A percentile compares a stretch with the other conserved stretches of the same genome.
Evolutionary conservation across 2,113 vertebrate genomes (phyloP).

Genomic region (Lutjanus erythropterus): DNA sequence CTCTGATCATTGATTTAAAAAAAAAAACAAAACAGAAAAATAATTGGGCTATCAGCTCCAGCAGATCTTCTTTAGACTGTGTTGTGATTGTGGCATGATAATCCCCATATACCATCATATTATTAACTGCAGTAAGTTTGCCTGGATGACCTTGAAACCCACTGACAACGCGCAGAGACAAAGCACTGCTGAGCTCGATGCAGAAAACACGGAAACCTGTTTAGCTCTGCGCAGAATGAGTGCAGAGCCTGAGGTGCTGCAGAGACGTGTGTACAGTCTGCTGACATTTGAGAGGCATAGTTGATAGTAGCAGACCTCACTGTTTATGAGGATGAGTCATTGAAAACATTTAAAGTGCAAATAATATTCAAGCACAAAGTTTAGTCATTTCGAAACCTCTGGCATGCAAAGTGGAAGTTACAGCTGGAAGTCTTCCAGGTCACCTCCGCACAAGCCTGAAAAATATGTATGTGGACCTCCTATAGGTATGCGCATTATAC

Average conservation of each 20-base stretch:
- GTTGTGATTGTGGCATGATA: neutral
- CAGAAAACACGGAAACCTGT: neutral
- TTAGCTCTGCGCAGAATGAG: neutral
- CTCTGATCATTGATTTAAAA: no score
- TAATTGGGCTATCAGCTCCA: no score
- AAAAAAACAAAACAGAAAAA: no score
- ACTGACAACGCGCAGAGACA: neutral
- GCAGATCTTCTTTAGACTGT: neutral
- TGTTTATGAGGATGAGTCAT: constrained; percentile 33
- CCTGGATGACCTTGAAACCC: constrained; percentile 12
- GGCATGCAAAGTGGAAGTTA: constrained; percentile 9
- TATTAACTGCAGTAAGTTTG: neutral
- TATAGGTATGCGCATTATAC: constrained; percentile 19
- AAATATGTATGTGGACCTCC: constrained; percentile 36
- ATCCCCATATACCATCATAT: neutral
- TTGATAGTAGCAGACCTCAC: constrained; percentile 13
- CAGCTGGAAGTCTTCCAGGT: constrained; percentile 20
- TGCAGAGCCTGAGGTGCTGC: constrained; percentile 9
- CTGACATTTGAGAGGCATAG: constrained; percentile 12
- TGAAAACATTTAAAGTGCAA: constrained; percentile 38
- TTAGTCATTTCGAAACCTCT: constrained; percentile 25
- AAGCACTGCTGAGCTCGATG: neutral
- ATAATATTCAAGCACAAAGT: constrained; percentile 41
- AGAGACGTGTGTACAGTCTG: constrained; percentile 3
- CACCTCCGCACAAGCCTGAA: constrained; percentile 3